Conservation (phyloP, 2,797 vertebrate genomes). For the Neoniphon sammara region DNA sequence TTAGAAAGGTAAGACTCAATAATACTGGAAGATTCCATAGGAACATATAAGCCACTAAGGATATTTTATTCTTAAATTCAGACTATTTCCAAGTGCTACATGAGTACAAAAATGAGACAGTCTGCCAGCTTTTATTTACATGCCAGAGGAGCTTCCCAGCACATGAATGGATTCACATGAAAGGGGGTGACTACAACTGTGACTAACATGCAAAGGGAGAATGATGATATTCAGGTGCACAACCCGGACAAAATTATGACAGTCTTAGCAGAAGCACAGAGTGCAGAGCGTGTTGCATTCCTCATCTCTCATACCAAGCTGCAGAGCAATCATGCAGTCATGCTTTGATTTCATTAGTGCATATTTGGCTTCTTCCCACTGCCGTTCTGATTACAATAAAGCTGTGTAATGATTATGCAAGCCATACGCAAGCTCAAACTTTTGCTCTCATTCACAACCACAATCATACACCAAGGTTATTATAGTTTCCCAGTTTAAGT, state of each 20-base stretch:
- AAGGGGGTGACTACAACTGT: conserved; percentile 7
- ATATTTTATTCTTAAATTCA: neutral
- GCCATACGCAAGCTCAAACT: conserved; percentile 11
- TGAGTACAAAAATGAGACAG: neutral
- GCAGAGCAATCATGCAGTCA: conserved; percentile 18
- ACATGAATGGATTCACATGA: conserved; percentile 3
- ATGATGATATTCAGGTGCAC: neutral
- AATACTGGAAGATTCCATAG: no score
- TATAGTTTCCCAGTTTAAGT: neutral
- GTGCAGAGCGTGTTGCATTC: conserved; percentile 1
- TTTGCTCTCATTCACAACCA: neutral
- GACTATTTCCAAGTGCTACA: neutral
- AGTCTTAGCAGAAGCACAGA: conserved; percentile 30
- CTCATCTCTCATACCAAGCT: neutral
- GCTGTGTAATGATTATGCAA: conserved; percentile 1
- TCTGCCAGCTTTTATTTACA: conserved; percentile 23
- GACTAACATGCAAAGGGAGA: conserved; percentile 16
- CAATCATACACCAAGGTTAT: conserved; percentile 37
- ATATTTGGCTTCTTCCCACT: conserved; percentile 2
- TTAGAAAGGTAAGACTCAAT: neutral
- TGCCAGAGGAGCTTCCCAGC: conserved; percentile 3
- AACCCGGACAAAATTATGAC: conserved; percentile 1
- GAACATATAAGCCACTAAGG: no score
- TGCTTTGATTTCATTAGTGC: conserved; percentile 2
- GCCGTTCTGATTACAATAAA: neutral